These are phyloP conservation scores for Myotis daubentonii DNA, from an alignment of 2,797 vertebrate species.

Conservation along the genomic window DNA sequence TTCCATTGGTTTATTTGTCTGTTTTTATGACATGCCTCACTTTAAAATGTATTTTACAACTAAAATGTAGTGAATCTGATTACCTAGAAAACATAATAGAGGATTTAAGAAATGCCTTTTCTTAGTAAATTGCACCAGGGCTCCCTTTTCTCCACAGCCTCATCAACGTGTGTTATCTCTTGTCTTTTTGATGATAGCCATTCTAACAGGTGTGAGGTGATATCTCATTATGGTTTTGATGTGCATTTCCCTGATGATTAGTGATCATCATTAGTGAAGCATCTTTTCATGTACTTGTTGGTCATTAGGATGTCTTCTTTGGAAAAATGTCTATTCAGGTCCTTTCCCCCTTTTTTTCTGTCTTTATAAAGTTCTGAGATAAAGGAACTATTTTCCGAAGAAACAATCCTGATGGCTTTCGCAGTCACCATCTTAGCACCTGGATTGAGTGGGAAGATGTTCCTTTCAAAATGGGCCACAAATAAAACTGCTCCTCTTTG, in stretches of 20 bases:
- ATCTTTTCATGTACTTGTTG: no score
- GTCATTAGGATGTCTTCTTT: no score
- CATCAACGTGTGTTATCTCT: no score
- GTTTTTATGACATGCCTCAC: neutral
- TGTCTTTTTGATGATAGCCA: no score
- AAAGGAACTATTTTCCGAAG: neutral
- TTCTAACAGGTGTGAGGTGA: no score
- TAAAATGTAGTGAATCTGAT: slow-evolving; percentile 4
- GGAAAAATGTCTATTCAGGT: neutral
- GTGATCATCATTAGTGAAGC: no score
- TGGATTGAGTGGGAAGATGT: neutral
- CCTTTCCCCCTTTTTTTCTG: neutral
- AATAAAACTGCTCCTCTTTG: neutral
- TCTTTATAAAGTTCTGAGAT: neutral
- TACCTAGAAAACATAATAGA: neutral
- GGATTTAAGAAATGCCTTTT: neutral
- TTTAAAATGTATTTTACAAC: slow-evolving; percentile 38
- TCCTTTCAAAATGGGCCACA: neutral
- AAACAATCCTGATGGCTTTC: neutral
- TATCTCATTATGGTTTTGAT: no score
- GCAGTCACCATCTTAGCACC: neutral
- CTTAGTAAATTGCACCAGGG: neutral
- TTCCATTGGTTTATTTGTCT: neutral
- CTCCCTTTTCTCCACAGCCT: no score
- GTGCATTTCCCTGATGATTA: no score